Conservation (phyloP, 2,888 invertebrate genomes). For the Lingula anatina region DNA sequence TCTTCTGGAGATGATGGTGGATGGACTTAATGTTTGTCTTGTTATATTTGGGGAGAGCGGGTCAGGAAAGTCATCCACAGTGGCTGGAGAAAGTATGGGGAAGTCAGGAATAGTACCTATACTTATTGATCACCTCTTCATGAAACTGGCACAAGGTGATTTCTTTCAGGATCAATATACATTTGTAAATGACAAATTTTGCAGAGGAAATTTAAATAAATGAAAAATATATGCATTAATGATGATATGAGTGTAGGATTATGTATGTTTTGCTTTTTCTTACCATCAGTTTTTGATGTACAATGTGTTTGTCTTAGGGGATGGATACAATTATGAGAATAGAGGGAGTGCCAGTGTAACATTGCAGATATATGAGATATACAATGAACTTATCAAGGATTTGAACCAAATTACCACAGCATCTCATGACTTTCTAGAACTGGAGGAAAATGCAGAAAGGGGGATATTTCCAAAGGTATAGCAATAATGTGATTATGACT, state of each 20-base stretch:
- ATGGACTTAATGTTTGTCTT: slow-evolving; percentile 44
- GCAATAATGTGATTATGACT: too few species aligned
- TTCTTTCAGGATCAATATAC: too few species aligned
- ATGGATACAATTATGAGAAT: too few species aligned
- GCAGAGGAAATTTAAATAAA: too few species aligned
- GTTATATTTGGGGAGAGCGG: slow-evolving; percentile 42
- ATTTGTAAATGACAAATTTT: too few species aligned
- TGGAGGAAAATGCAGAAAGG: slow-evolving; percentile 33
- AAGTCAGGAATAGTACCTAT: slow-evolving; percentile 37
- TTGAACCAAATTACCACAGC: slow-evolving; percentile 25
- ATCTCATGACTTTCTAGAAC: slow-evolving; percentile 20
- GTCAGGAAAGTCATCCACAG: slow-evolving; percentile 40
- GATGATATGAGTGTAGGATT: too few species aligned
- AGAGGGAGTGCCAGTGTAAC: slow-evolving; percentile 21
- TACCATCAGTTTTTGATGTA: too few species aligned
- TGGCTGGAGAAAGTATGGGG: slow-evolving; percentile 34
- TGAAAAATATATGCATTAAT: too few species aligned
- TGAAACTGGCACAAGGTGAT: slow-evolving; percentile 31
- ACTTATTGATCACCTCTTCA: slow-evolving; percentile 37
- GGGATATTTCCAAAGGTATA: slow-evolving; percentile 36
- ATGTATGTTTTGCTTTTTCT: too few species aligned
- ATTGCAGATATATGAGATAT: slow-evolving; percentile 42
- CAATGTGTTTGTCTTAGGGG: too few species aligned
- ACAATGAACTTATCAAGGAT: slow-evolving; percentile 44
- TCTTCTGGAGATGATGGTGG: slow-evolving; percentile 34